Conservation (phyloP, 1,140 invertebrate genomes). For the Pararge aegeria region DNA sequence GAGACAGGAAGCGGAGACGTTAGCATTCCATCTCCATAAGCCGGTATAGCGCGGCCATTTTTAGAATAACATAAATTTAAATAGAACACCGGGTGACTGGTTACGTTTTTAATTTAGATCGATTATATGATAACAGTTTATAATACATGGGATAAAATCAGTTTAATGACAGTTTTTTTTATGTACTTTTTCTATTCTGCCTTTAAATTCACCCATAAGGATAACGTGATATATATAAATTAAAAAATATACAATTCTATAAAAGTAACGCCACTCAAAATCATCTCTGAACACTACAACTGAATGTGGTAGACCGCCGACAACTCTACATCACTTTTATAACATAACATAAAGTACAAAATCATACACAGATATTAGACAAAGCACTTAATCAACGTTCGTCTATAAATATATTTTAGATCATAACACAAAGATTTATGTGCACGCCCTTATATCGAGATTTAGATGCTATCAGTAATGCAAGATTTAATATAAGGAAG, state of each 20-base stretch:
- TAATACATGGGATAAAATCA: no score
- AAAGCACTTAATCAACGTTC: neutral
- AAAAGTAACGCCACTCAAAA: no score
- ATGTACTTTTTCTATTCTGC: no score
- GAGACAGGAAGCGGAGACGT: constrained; percentile 43
- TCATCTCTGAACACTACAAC: no score
- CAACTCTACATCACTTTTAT: no score
- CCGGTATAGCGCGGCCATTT: constrained; percentile 37
- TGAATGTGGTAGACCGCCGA: no score
- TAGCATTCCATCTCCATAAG: constrained; percentile 41
- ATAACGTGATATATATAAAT: no score
- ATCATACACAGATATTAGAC: no score
- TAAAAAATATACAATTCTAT: no score
- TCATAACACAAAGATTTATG: neutral
- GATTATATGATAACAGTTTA: constrained; percentile 1
- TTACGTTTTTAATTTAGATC: constrained; percentile 2
- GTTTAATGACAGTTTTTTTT: no score
- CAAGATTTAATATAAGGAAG: neutral
- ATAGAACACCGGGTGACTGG: constrained; percentile 13
- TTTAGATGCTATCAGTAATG: neutral
- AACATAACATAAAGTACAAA: no score
- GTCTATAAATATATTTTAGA: neutral
- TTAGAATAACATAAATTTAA: constrained; percentile 33
- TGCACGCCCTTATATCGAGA: neutral
- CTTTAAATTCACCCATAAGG: no score